These are phyloP conservation scores for Ctenomys sociabilis DNA, from an alignment of 2,113 vertebrate species.

Conservation along the genomic window DNA sequence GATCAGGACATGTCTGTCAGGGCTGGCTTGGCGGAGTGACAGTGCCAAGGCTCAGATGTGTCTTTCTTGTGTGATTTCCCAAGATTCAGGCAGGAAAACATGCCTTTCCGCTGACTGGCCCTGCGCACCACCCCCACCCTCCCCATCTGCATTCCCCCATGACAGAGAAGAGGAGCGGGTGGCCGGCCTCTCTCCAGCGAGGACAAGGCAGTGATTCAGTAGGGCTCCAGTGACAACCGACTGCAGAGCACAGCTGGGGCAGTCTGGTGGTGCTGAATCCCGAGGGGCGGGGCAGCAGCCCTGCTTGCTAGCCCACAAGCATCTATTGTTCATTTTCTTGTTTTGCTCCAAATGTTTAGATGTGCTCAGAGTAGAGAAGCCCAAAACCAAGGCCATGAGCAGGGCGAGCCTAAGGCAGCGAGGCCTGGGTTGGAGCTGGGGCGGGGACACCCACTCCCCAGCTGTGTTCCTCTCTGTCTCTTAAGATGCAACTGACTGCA, in stretches of 20 bases:
- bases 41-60: not conserved
- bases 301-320: conserved; percentile 83
- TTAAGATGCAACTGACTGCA: not conserved
- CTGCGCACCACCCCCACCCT: not conserved
- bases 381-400: conserved; percentile 71
- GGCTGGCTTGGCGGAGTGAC: conserved; percentile 21
- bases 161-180: conserved; percentile 67
- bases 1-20: conserved; percentile 18
- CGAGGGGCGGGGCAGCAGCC: conserved; percentile 81
- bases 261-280: conserved; percentile 80
- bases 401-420: conserved; percentile 65
- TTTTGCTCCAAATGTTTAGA: conserved; percentile 86
- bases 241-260: conserved; percentile 84
- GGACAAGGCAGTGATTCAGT: conserved; percentile 82
- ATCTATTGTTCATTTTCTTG: conserved; percentile 86
- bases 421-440: conserved; percentile 65
- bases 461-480: not conserved
- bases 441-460: not conserved
- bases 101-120: not conserved
- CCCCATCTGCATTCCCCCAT: conserved; percentile 37
- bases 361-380: conserved; percentile 82
- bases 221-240: conserved; percentile 79
- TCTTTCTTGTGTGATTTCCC: conserved; percentile 61
- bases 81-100: conserved; percentile 61
- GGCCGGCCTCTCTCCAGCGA: not conserved